Evolutionary conservation across 1,140 invertebrate species (phyloP).

Genomic region (Acromyrmex heyeri): DNA sequence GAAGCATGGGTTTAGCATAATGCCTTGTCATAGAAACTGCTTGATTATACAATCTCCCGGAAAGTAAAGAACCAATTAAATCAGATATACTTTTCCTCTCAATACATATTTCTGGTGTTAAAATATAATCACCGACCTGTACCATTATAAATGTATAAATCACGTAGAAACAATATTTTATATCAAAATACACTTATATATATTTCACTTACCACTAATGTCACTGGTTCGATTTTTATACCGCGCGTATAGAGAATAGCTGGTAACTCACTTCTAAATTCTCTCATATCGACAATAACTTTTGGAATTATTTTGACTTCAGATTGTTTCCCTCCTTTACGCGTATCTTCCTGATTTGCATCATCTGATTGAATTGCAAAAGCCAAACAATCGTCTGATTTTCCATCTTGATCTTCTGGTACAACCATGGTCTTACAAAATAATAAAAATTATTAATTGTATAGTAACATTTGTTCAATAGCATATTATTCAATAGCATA

Average conservation of each 20-base stretch:
- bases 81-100: constrained; percentile 99
- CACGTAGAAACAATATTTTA: constrained; percentile 12
- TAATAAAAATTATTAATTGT: not conserved
- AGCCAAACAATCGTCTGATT: constrained; percentile 91
- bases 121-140: constrained; percentile 98
- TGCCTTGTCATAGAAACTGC: constrained; percentile 95
- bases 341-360: constrained; percentile 86
- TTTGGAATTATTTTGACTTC: constrained; percentile 84
- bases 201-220: constrained; percentile 90
- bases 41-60: constrained; percentile 98
- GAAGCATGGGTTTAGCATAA: constrained; percentile 95
- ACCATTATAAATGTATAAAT: constrained; percentile 52
- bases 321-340: constrained; percentile 88
- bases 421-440: constrained; percentile 95
- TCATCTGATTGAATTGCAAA: constrained; percentile 86
- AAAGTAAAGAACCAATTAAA: constrained; percentile 98
- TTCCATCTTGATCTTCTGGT: constrained; percentile 96
- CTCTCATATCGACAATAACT: constrained; percentile 98
- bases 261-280: constrained; percentile 98
- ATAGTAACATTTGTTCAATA: not conserved
- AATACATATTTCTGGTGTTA: constrained; percentile 98
- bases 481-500: not conserved
- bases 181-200: constrained; percentile 32
- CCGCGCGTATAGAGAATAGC: constrained; percentile 97
- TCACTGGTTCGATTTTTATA: constrained; percentile 97